Evolutionary conservation across 2,888 invertebrate genomes (phyloP), one percentile per base, ranked within the genome.

Genomic region (Hypena proboscidalis): DNA sequence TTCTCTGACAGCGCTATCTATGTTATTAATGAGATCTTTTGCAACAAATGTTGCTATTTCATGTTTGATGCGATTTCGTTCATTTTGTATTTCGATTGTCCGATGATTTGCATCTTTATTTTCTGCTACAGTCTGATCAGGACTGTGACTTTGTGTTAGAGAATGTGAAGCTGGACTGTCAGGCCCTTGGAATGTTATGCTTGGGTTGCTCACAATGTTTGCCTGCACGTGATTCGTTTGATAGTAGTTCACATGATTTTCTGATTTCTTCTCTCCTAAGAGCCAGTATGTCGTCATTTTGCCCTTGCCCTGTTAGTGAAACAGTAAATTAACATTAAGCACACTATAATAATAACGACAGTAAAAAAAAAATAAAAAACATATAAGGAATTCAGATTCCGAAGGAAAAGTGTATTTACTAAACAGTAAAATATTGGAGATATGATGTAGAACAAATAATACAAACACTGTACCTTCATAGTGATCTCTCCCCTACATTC

Each of bases 401-500:
- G n/a, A n/a, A n/a, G n/a, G n/a, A n/a, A n/a, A n/a, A n/a, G n/a
- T n/a, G n/a, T n/a, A n/a, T n/a, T n/a, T n/a, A n/a, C n/a, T n/a
- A n/a, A n/a, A n/a, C n/a, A n/a, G n/a, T n/a, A n/a, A n/a, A n/a
- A n/a, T n/a, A n/a, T n/a, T n/a, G n/a, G n/a, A n/a, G n/a, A n/a
- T n/a, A n/a, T n/a, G n/a, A n/a, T n/a, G n/a, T n/a, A n/a, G n/a
- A n/a, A n/a, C n/a, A n/a, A n/a, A n/a, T n/a, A n/a, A n/a, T n/a
- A n/a, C n/a, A n/a, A n/a, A n/a, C n/a, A n/a, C n/a, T n/a, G n/a
- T 86, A 97, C 97, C 94, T 99, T 99, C 93, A 99, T 95, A 58
- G 95, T 95, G 15, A 98, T 95, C 75, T 96, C 95, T 31, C 98
- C 98, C 58, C 98, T 92, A 54, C 95, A 94, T 48, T 96, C 95